Conservation (phyloP, 2,797 vertebrate genomes). For the Pangasius macronema region DNA sequence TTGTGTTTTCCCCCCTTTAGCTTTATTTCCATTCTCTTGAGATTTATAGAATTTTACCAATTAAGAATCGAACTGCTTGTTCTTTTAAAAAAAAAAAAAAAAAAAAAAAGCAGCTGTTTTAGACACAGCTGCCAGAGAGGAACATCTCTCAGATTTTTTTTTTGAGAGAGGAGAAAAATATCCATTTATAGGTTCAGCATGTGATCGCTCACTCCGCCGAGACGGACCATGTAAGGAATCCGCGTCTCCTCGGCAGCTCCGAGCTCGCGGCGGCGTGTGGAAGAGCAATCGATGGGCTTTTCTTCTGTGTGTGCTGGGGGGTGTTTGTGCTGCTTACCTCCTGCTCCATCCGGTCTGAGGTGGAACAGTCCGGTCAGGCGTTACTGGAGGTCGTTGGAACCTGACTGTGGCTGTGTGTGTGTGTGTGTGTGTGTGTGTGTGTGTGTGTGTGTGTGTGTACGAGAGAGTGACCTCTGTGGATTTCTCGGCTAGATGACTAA, state of each 20-base stretch:
- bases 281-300: background rate
- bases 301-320: background rate
- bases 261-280: background rate
- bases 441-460: constrained; percentile 20
- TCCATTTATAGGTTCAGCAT: background rate
- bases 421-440: constrained; percentile 15
- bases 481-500: too few relatives aligned
- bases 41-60: background rate
- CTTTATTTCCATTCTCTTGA: background rate
- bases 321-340: background rate
- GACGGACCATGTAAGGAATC: background rate
- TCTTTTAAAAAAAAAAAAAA: too few relatives aligned
- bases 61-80: background rate
- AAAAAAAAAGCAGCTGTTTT: background rate
- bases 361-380: constrained; percentile 27
- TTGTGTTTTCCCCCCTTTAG: background rate
- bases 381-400: constrained; percentile 34
- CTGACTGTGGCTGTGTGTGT: background rate
- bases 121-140: background rate
- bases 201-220: background rate
- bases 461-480: constrained; percentile 31
- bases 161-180: background rate
- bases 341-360: constrained; percentile 15
- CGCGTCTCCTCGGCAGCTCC: background rate
- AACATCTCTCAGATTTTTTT: background rate